A percentile compares a stretch with the other conserved stretches of the same genome.
Conservation (phyloP, 2,888 invertebrate genomes). For the Crepidodera aurea region DNA sequence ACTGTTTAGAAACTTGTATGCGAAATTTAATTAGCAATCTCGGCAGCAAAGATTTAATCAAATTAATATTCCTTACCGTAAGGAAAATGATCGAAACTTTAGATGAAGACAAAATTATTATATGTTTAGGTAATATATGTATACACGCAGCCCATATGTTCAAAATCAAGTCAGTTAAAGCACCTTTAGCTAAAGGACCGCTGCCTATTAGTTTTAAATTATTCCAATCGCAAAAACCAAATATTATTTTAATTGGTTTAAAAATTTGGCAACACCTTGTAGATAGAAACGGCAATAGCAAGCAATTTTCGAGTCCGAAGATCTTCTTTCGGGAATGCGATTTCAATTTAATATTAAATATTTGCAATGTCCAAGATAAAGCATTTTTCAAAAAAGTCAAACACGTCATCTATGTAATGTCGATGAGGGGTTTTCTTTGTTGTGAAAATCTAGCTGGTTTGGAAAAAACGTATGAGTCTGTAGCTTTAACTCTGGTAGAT, state of each 20-base stretch:
- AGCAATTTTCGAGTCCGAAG: constrained; percentile 61
- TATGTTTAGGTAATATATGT: constrained; percentile 64
- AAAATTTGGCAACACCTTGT: constrained; percentile 66
- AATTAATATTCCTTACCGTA: constrained; percentile 60
- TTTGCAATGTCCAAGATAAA: constrained; percentile 62
- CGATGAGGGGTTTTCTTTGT: constrained; percentile 18
- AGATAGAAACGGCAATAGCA: constrained; percentile 65
- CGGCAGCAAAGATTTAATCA: constrained; percentile 62
- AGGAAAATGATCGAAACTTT: constrained; percentile 60
- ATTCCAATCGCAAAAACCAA: constrained; percentile 62
- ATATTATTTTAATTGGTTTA: constrained; percentile 66
- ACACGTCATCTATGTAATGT: constrained; percentile 60
- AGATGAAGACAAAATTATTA: constrained; percentile 60
- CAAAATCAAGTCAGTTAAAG: constrained; percentile 53
- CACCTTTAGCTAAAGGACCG: constrained; percentile 62
- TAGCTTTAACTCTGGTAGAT: constrained; percentile 67
- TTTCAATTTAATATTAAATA: constrained; percentile 60
- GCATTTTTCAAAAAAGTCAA: constrained; percentile 64
- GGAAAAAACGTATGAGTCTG: constrained; percentile 65
- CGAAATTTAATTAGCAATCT: constrained; percentile 64
- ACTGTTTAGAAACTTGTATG: constrained; percentile 67
- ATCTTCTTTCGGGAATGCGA: constrained; percentile 62
- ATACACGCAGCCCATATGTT: constrained; percentile 65
- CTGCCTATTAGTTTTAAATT: constrained; percentile 63
- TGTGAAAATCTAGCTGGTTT: constrained; percentile 59